Evolutionary conservation across 2,888 invertebrate species (phyloP).

Genomic region (Stenodera caucasica): DNA sequence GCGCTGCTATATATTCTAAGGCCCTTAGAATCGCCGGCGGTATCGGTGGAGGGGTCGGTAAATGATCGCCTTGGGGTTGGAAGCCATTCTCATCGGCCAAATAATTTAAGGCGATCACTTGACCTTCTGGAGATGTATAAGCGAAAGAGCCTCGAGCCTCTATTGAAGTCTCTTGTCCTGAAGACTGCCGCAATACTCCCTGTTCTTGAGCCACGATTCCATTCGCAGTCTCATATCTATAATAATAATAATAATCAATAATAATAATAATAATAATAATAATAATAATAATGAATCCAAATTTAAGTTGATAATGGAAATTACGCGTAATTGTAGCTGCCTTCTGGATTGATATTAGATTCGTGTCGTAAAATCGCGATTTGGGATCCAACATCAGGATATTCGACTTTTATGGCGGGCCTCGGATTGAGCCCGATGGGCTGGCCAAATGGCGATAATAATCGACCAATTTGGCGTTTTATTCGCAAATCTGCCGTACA

Average conservation of each 20-base stretch:
- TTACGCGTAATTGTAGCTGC: slow-evolving; percentile 57
- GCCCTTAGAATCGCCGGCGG: slow-evolving; percentile 62
- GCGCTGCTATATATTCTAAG: slow-evolving; percentile 59
- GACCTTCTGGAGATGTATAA: slow-evolving; percentile 63
- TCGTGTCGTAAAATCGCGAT: slow-evolving; percentile 53
- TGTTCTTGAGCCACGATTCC: slow-evolving; percentile 65
- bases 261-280: background rate
- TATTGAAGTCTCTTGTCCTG: slow-evolving; percentile 52
- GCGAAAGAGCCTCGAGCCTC: slow-evolving; percentile 58
- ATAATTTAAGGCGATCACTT: slow-evolving; percentile 57
- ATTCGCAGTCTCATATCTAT: slow-evolving; percentile 64
- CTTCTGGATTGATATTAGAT: slow-evolving; percentile 55
- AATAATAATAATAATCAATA: slow-evolving; percentile 20
- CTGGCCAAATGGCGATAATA: slow-evolving; percentile 18
- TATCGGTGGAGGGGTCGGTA: slow-evolving; percentile 52
- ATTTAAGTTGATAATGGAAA: slow-evolving; percentile 34
- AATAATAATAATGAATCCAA: background rate
- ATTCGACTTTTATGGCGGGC: slow-evolving; percentile 17
- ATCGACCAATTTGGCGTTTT: background rate
- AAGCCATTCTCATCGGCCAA: slow-evolving; percentile 62
- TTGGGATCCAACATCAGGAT: slow-evolving; percentile 35
- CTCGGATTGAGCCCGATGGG: slow-evolving; percentile 13
- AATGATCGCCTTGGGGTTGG: slow-evolving; percentile 57
- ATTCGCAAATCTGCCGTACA: slow-evolving; percentile 7
- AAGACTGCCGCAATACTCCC: slow-evolving; percentile 56